A percentile compares a stretch with the other conserved stretches of the same genome.
Conservation (phyloP, 2,888 invertebrate genomes). For the Eupithecia abbreviata region DNA sequence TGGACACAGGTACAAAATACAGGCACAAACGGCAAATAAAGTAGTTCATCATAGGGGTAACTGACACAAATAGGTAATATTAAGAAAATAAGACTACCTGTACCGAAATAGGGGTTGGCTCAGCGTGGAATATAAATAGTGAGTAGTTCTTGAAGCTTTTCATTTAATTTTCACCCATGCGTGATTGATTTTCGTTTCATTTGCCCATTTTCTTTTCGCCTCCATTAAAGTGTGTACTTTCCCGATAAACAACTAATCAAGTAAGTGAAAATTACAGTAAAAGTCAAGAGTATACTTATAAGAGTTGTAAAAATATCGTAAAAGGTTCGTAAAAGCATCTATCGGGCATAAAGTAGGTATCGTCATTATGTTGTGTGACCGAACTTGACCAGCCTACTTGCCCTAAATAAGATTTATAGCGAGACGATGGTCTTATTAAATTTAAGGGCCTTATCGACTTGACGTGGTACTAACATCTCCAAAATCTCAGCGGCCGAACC, state of each 20-base stretch:
- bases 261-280: slow-evolving; percentile 20
- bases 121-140: too few species aligned
- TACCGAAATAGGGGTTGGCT: too few species aligned
- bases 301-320: slow-evolving; percentile 25
- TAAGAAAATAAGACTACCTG: too few species aligned
- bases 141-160: too few species aligned
- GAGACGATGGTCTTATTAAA: slow-evolving; percentile 2
- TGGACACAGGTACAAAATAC: too few species aligned
- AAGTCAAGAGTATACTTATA: slow-evolving; percentile 9
- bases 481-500: too few species aligned
- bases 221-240: not conserved
- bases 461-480: not conserved
- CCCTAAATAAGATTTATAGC: slow-evolving; percentile 16
- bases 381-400: slow-evolving; percentile 13
- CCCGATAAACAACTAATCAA: slow-evolving; percentile 11
- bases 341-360: slow-evolving; percentile 1
- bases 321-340: slow-evolving; percentile 6
- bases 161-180: too few species aligned
- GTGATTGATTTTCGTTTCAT: too few species aligned
- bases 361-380: slow-evolving; percentile 18
- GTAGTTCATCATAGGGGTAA: too few species aligned
- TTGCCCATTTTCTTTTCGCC: not conserved
- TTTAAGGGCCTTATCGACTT: not conserved
- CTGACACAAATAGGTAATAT: too few species aligned
- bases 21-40: too few species aligned